These are phyloP conservation scores for Bagarius yarrelli DNA, from an alignment of 2,113 vertebrate species.

Conservation along the genomic window DNA sequence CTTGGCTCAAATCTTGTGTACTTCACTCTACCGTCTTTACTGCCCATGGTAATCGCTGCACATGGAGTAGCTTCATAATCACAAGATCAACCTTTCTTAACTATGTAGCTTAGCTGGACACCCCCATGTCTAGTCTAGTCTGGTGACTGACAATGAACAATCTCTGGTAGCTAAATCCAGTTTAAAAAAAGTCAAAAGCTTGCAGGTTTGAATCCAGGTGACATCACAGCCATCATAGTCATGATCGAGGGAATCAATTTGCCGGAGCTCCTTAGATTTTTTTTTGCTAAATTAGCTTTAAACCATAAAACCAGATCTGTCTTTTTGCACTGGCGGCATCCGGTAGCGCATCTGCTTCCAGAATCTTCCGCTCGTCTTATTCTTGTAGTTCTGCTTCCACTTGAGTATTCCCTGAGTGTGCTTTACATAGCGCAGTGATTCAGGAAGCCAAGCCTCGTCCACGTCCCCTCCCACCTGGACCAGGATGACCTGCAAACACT, in stretches of 20 bases:
- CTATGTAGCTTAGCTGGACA: no score
- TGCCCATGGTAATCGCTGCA: no score
- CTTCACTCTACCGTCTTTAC: no score
- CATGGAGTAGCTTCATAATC: no score
- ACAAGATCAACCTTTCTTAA: no score
- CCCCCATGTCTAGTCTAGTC: no score
- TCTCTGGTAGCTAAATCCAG: no score
- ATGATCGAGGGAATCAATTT: neutral
- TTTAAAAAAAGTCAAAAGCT: neutral
- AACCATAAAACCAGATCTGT: neutral
- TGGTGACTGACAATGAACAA: no score
- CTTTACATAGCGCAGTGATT: slow-evolving; percentile 80
- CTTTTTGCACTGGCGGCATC: slow-evolving; percentile 69
- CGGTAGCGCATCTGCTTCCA: slow-evolving; percentile 82
- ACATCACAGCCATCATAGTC: neutral
- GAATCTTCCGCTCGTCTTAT: slow-evolving; percentile 67
- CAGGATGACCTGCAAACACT: slow-evolving; percentile 76
- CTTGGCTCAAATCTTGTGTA: no score
- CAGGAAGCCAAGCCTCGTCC: slow-evolving; percentile 72
- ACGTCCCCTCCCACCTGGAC: slow-evolving; percentile 61
- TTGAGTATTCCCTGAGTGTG: slow-evolving; percentile 77
- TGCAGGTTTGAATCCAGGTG: neutral
- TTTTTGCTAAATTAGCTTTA: slow-evolving; percentile 21
- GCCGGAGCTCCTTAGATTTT: neutral
- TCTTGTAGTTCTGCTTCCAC: slow-evolving; percentile 65